Evolutionary conservation across 2,113 vertebrate species (phyloP).

Genomic region (Callaeas wilsoni): DNA sequence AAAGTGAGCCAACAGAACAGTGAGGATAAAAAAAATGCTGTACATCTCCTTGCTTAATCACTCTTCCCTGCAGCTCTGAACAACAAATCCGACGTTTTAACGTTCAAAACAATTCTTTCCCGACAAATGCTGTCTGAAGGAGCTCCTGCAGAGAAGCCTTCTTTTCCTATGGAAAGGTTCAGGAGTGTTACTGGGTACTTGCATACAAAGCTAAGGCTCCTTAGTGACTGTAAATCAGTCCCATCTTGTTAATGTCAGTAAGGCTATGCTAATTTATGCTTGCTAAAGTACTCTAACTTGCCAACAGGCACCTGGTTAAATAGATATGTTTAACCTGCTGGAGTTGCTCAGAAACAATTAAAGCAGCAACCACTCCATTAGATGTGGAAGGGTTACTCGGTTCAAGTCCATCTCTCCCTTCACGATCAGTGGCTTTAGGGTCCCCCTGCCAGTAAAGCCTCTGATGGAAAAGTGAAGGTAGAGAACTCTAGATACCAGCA

Average conservation of each 20-base stretch:
- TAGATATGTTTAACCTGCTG: slow-evolving; percentile 8
- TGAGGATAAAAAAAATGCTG: not conserved
- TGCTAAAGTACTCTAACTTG: slow-evolving; percentile 9
- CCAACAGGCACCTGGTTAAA: slow-evolving; percentile 37
- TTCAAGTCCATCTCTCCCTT: not conserved
- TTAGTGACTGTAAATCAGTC: slow-evolving; percentile 11
- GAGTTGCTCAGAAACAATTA: slow-evolving; percentile 19
- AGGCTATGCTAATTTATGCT: slow-evolving; percentile 42
- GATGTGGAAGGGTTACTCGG: not conserved
- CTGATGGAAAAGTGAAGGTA: not conserved
- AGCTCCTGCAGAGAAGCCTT: not conserved
- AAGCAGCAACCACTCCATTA: not conserved
- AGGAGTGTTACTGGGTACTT: not conserved
- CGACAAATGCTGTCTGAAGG: not conserved
- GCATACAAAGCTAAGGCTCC: not conserved
- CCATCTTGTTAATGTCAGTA: not conserved
- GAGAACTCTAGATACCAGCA: not conserved
- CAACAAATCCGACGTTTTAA: not conserved
- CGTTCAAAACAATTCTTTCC: not conserved
- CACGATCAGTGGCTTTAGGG: not conserved
- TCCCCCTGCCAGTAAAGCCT: not conserved
- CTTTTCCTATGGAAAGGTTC: not conserved
- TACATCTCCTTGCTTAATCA: not conserved
- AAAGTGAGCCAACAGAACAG: not conserved
- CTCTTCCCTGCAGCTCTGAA: not conserved